Evolutionary conservation across 2,797 vertebrate genomes (phyloP).

Genomic region (Apogon talboti): DNA sequence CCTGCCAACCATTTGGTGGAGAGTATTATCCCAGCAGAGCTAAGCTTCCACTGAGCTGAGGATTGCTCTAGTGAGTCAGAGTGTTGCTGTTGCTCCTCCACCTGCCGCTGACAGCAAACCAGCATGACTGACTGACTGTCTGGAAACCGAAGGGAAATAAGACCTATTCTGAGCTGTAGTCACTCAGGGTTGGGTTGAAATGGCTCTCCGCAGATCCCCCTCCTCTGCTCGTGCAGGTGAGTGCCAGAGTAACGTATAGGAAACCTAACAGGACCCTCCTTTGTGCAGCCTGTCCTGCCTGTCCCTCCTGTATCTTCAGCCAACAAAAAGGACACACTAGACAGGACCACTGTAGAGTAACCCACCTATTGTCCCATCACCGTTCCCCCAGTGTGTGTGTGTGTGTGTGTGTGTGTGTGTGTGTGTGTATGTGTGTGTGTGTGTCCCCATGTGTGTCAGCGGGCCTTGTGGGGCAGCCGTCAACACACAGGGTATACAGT

Average conservation of each 20-base stretch:
- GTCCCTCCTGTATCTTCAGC: constrained; percentile 51
- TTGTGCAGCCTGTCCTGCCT: constrained; percentile 62
- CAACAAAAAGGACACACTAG: constrained; percentile 62
- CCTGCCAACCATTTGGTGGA: constrained; percentile 51
- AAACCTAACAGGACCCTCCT: constrained; percentile 37
- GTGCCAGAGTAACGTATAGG: constrained; percentile 50
- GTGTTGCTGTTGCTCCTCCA: constrained; percentile 45
- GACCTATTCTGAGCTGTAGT: constrained; percentile 15
- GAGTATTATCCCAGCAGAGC: constrained; percentile 56
- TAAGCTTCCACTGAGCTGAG: constrained; percentile 67
- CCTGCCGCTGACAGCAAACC: constrained; percentile 49
- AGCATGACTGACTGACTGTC: constrained; percentile 46
- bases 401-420: constrained; percentile 26
- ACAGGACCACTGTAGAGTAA: constrained; percentile 70
- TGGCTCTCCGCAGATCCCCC: constrained; percentile 69
- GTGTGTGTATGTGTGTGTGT: too few species aligned
- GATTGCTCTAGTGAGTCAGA: constrained; percentile 52
- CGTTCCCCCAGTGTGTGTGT: constrained; percentile 31
- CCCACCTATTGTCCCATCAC: constrained; percentile 59
- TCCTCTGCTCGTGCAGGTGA: constrained; percentile 74
- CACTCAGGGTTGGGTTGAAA: constrained; percentile 36
- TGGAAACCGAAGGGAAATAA: constrained; percentile 4
- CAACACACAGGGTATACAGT: constrained; percentile 58
- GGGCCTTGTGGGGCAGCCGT: constrained; percentile 53
- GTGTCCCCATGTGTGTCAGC: constrained; percentile 53